Evolutionary conservation across 2,113 vertebrate genomes (phyloP), one percentile per base, ranked within the genome.

Genomic region (Pachyramphus minor): DNA sequence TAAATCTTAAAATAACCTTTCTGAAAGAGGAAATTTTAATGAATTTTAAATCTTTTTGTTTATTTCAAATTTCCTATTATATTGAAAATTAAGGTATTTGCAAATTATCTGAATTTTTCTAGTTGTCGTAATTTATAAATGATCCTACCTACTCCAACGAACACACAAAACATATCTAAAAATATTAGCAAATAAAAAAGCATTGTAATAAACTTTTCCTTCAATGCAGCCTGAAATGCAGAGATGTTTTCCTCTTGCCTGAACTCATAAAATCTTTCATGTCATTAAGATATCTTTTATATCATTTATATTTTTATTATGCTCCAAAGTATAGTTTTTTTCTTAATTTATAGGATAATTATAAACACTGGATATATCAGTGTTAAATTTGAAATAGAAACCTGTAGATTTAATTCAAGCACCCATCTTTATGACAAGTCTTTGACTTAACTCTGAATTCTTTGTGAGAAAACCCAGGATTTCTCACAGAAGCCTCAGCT

Each of bases 41-140:
- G 4, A 58, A 30, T 22, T 72, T 71, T 12, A 31, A 62, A 62
- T 67, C 0, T 19, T 47, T 49, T 67, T 35, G 0, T 0, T 72
- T 53, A 37, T 84, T 89, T 21, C 1, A 69, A 49, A 39, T 53
- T 58, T 87, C 5, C 8, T 78, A 11, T 14, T 21, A 23, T 39
- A 35, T 42, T 59, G 12, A 87, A 89, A 84, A 45, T 30, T 0
- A 63, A 50, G 11, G 8, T 52, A 37, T 69, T 92, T 86, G 2
- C 6, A 67, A 66, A 18, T 50, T 69, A 42, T 50, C 84, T 67
- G 6, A n/a, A 20, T 80, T 80, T 73, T 56, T 1, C 33, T 52
- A 42, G 50, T 3, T 67, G 2, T 42, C 22, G 11, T 52, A 47
- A 81, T 68, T 90, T 7, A 59, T 44, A 55, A 66, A 47, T 41